Conservation (phyloP, 2,888 invertebrate species). For the Caenorhabditis afra region DNA sequence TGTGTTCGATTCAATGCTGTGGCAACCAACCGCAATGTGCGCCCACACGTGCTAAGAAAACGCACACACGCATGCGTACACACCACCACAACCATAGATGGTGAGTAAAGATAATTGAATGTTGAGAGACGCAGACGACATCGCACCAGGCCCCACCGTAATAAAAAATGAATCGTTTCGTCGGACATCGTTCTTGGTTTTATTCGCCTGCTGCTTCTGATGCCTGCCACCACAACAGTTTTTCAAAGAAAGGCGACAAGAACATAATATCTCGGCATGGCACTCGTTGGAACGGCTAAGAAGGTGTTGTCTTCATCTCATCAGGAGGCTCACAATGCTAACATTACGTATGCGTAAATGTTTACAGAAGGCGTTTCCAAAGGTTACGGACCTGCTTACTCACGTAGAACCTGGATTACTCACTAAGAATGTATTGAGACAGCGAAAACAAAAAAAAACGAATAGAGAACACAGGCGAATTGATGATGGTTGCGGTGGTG, state of each 20-base stretch:
- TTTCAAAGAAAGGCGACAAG: background rate
- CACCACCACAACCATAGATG: constrained; percentile 15
- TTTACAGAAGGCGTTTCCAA: constrained; percentile 54
- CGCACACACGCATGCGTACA: constrained; percentile 20
- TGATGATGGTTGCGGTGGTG: too few species aligned
- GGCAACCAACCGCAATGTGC: constrained; percentile 42
- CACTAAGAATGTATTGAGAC: background rate
- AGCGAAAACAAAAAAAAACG: constrained; percentile 15
- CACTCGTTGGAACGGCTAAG: too few species aligned
- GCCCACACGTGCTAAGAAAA: constrained; percentile 38
- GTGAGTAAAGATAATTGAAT: constrained; percentile 12
- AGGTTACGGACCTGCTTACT: constrained; percentile 31
- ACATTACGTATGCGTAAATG: constrained; percentile 30
- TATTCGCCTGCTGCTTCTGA: background rate
- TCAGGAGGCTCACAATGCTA: constrained; percentile 6
- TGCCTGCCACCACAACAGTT: background rate
- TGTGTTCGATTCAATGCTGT: constrained; percentile 25
- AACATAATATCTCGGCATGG: too few species aligned
- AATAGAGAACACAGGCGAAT: background rate
- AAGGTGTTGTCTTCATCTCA: background rate
- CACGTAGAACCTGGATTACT: constrained; percentile 20
- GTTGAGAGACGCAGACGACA: constrained; percentile 11
- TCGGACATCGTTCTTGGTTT: background rate
- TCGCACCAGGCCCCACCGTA: constrained; percentile 13
- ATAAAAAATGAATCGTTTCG: constrained; percentile 36